Conservation (phyloP, 2,113 vertebrate genomes). For the Neopipo cinnamomea region DNA sequence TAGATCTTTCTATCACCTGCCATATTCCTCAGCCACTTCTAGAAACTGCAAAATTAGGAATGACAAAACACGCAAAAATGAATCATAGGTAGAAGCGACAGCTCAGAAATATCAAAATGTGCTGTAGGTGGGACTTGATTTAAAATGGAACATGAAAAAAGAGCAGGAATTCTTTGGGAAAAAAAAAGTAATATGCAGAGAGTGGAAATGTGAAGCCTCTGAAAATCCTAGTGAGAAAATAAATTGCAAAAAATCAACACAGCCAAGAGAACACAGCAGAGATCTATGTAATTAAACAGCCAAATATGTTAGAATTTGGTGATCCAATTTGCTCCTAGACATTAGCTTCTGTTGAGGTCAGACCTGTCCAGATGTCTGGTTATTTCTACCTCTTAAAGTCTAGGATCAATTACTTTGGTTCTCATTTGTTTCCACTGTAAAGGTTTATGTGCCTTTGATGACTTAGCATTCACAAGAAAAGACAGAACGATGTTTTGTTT, state of each 20-base stretch:
- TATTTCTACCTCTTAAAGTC: background rate
- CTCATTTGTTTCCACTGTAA: background rate
- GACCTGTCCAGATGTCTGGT: background rate
- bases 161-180: conserved; percentile 3
- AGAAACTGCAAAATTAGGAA: conserved; percentile 67
- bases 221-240: background rate
- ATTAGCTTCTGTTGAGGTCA: background rate
- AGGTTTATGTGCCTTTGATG: background rate
- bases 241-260: background rate
- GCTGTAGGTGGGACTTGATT: conserved; percentile 62
- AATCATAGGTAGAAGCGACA: conserved; percentile 69
- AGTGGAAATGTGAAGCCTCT: background rate
- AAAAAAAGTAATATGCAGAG: background rate
- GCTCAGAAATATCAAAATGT: conserved; percentile 65
- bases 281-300: background rate
- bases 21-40: conserved; percentile 41
- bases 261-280: background rate
- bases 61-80: conserved; percentile 72
- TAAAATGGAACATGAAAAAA: conserved; percentile 54
- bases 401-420: background rate
- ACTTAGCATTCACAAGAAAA: background rate
- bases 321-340: background rate
- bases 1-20: conserved; percentile 62
- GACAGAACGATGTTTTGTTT: background rate
- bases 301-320: background rate